These are phyloP conservation scores for Encarsia formosa DNA, from an alignment of 2,888 invertebrate species.

Conservation along the genomic window DNA sequence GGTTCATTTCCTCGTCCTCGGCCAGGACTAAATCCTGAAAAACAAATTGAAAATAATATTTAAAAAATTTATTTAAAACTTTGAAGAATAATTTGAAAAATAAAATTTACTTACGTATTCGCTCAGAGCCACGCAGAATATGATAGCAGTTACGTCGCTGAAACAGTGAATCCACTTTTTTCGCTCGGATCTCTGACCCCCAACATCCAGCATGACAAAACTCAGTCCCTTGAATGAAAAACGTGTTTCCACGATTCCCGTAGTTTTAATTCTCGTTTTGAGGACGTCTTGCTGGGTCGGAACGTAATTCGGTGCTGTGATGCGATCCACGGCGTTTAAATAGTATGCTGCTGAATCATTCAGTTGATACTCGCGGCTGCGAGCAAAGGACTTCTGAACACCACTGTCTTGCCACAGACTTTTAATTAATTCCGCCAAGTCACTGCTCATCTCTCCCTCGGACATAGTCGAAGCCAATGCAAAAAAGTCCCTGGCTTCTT, in stretches of 20 bases:
- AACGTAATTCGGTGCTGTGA: constrained; percentile 75
- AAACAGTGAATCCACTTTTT: constrained; percentile 96
- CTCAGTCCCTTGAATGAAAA: constrained; percentile 84
- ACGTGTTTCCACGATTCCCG: constrained; percentile 88
- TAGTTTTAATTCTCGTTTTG: constrained; percentile 84
- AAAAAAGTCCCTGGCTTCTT: constrained; percentile 82
- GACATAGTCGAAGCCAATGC: constrained; percentile 79
- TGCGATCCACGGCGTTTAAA: constrained; percentile 80
- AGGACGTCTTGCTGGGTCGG: constrained; percentile 89
- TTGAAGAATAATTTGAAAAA: no score
- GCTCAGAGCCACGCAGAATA: constrained; percentile 86
- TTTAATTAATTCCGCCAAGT: constrained; percentile 80
- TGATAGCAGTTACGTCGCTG: constrained; percentile 88
- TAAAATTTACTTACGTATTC: no score
- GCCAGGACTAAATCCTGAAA: constrained; percentile 84
- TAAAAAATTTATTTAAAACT: no score
- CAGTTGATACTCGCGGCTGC: constrained; percentile 73
- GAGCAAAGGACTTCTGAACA: constrained; percentile 71
- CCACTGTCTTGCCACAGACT: constrained; percentile 82
- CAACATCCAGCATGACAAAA: constrained; percentile 92
- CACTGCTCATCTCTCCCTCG: constrained; percentile 78
- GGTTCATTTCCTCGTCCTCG: constrained; percentile 83
- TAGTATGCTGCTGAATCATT: constrained; percentile 93
- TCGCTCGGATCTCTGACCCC: constrained; percentile 87
- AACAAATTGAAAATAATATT: no score